Evolutionary conservation across 1,140 invertebrate genomes (phyloP), one percentile per base, ranked within the genome.

Genomic region (Maconellicoccus hirsutus): DNA sequence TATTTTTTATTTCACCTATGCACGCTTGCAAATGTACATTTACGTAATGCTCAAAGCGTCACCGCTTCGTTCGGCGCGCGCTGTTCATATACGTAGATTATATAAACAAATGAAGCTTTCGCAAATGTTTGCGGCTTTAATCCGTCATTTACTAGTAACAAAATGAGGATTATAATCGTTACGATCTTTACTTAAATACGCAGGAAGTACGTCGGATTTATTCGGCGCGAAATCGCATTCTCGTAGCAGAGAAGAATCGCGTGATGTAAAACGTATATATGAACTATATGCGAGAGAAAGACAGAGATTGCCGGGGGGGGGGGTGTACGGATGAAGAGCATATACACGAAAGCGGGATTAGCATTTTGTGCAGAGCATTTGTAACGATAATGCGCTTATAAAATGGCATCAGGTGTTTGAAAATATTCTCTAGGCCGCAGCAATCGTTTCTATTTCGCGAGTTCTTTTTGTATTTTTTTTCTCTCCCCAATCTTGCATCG

Each of bases 111-210:
- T 52, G n/a, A 52, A 52, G 42, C 42, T 52, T 52, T 52, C 42
- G 42, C n/a, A 52, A 52, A 52, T 52, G 42, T 52, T 52, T 52
- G 42, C n/a, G 42, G 42, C 42, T 52, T 52, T 52, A 52, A 52
- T 52, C 42, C 42, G 42, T 52, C 42, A 52, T 52, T 52, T 52
- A 52, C 42, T 52, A 52, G 42, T 52, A 52, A 52, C 42, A 52
- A 52, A 52, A 52, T 52, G 42, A 52, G 42, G 42, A 52, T 52
- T 52, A 52, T 52, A 19, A 52, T 52, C 42, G 42, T 52, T 52
- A 52, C 42, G 42, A 52, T 52, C 42, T 52, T 52, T 52, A 52
- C 42, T 52, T 52, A 52, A 52, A 52, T 52, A 52, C 42, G n/a
- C 12, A 52, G 42, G 10, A 52, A 19, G 42, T 52, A 52, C n/a